Conservation (phyloP, 2,113 vertebrate genomes). For the Xenus cinereus region DNA sequence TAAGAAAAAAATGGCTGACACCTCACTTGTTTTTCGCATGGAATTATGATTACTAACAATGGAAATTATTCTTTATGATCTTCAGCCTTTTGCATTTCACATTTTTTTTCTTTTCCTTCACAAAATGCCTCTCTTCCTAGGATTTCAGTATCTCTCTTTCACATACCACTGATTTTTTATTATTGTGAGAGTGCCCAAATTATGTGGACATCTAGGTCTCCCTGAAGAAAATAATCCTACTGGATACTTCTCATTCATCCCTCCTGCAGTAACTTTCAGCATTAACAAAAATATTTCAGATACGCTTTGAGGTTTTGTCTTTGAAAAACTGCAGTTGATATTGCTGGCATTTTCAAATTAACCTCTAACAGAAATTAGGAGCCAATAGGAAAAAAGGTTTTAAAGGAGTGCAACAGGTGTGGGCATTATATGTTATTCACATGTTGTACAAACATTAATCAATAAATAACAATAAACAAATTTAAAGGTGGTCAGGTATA, state of each 20-base stretch:
- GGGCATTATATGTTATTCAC: neutral
- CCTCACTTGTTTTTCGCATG: slow-evolving; percentile 52
- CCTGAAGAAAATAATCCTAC: neutral
- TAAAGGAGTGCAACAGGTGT: neutral
- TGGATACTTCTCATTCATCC: neutral
- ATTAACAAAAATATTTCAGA: neutral
- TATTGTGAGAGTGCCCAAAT: neutral
- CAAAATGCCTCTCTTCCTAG: neutral
- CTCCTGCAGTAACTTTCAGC: neutral
- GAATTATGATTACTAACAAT: slow-evolving; percentile 51
- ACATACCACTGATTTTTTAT: neutral
- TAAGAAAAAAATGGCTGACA: slow-evolving; percentile 66
- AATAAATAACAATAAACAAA: neutral
- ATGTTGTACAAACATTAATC: neutral
- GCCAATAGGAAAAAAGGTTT: neutral
- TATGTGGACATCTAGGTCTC: neutral
- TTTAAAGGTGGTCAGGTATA: neutral
- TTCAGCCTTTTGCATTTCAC: neutral
- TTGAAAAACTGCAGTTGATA: neutral
- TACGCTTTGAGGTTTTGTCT: neutral
- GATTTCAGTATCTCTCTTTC: neutral
- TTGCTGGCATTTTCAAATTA: neutral
- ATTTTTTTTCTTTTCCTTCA: neutral
- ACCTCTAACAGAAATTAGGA: neutral
- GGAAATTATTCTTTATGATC: neutral